Evolutionary conservation across 1,140 invertebrate genomes (phyloP).

Genomic region (Archivesica marissinica): DNA sequence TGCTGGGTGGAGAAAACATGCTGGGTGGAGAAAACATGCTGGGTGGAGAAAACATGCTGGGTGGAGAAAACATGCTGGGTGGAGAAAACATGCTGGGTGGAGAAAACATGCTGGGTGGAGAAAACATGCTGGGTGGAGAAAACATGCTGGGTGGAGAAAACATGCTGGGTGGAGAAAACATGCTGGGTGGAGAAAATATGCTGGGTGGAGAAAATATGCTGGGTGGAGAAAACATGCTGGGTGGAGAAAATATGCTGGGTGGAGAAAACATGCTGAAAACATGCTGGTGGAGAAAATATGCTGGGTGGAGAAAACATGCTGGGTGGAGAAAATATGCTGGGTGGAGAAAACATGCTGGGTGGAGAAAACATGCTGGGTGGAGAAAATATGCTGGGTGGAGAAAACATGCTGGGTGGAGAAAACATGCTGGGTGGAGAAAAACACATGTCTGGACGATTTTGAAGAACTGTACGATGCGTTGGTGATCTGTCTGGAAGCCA

Average conservation of each 20-base stretch:
- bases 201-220: conserved; percentile 60
- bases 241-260: conserved; percentile 61
- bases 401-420: conserved; percentile 61
- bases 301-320: conserved; percentile 57
- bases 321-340: conserved; percentile 63
- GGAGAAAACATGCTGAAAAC: too few species aligned
- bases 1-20: background rate
- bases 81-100: conserved; percentile 24
- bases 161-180: conserved; percentile 47
- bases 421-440: conserved; percentile 63
- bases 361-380: conserved; percentile 58
- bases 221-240: conserved; percentile 56
- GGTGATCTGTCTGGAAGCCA: conserved; percentile 49
- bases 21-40: conserved; percentile 57
- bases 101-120: conserved; percentile 60
- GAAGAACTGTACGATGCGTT: conserved; percentile 57
- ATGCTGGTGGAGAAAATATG: background rate
- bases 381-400: conserved; percentile 32
- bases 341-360: conserved; percentile 61
- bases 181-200: conserved; percentile 62
- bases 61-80: conserved; percentile 61
- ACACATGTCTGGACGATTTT: conserved; percentile 59
- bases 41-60: conserved; percentile 63
- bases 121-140: conserved; percentile 64
- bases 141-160: conserved; percentile 13